phyloP scores from a whole-genome alignment of 2,888 invertebrate species.

The Trisateles emortualis region DNA sequence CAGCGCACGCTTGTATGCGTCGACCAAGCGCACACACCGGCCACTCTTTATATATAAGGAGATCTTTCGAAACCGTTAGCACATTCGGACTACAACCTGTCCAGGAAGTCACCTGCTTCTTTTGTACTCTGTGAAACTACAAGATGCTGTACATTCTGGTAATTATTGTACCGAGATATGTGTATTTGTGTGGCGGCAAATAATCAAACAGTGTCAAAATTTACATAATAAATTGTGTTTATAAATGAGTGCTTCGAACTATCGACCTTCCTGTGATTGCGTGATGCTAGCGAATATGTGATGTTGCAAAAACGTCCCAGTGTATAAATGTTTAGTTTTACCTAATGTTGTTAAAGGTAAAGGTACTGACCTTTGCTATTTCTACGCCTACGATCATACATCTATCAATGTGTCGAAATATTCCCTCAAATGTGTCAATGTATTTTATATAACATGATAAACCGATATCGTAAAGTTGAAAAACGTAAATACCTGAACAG shows the following conservation, averaged over 20 bases:
- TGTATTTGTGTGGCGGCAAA: slow-evolving; percentile 29
- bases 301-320: slow-evolving; percentile 58
- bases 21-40: slow-evolving; percentile 61
- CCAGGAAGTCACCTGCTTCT: slow-evolving; percentile 80
- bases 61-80: slow-evolving; percentile 83
- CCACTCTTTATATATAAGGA: slow-evolving; percentile 78
- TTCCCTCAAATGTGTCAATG: background rate
- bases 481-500: background rate
- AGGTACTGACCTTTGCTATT: slow-evolving; percentile 48
- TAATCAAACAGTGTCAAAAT: slow-evolving; percentile 34
- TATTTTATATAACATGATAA: background rate
- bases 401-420: slow-evolving; percentile 17
- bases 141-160: slow-evolving; percentile 74
- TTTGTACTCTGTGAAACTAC: slow-evolving; percentile 60
- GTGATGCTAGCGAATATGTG: slow-evolving; percentile 50
- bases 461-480: background rate
- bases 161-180: slow-evolving; percentile 52
- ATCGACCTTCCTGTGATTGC: slow-evolving; percentile 57
- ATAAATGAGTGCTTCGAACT: slow-evolving; percentile 48
- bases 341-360: slow-evolving; percentile 50
- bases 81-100: slow-evolving; percentile 79
- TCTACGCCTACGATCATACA: slow-evolving; percentile 19
- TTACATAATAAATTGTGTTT: slow-evolving; percentile 33
- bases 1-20: slow-evolving; percentile 62
- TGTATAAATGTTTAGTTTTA: slow-evolving; percentile 47